Conservation (phyloP, 2,113 vertebrate genomes). For the Dendropsophus ebraccatus region DNA sequence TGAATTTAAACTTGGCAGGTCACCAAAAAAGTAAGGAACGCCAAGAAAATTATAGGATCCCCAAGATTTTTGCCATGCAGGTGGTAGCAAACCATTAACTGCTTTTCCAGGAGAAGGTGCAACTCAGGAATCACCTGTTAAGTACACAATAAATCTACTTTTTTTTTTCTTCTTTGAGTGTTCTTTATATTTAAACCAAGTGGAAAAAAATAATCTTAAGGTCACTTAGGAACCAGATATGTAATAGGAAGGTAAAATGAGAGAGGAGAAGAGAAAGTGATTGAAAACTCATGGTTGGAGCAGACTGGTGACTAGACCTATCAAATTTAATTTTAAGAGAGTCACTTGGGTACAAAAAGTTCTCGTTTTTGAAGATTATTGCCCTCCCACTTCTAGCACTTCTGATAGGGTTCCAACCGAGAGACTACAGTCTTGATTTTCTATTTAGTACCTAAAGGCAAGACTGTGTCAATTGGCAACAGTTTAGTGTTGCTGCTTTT, state of each 20-base stretch:
- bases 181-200: constrained; percentile 18
- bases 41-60: constrained; percentile 54
- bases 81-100: constrained; percentile 52
- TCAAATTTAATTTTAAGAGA: constrained; percentile 26
- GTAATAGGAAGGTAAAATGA: constrained; percentile 44
- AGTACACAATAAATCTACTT: constrained; percentile 52
- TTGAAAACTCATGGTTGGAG: constrained; percentile 17
- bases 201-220: constrained; percentile 38
- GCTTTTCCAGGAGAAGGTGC: constrained; percentile 46
- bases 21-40: constrained; percentile 50
- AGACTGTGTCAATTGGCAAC: background rate
- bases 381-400: background rate
- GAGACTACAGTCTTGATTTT: background rate
- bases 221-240: constrained; percentile 41
- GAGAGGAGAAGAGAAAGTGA: constrained; percentile 36
- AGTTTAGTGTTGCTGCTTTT: background rate
- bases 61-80: constrained; percentile 51
- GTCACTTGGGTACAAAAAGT: constrained; percentile 7
- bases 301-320: constrained; percentile 37
- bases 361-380: background rate
- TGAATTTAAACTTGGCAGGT: constrained; percentile 53
- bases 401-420: background rate
- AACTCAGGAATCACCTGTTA: constrained; percentile 56
- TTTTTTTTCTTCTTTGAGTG: constrained; percentile 21
- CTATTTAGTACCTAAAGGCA: background rate